Conservation (phyloP, 2,888 invertebrate genomes). For the Drosophila paranaensis region DNA sequence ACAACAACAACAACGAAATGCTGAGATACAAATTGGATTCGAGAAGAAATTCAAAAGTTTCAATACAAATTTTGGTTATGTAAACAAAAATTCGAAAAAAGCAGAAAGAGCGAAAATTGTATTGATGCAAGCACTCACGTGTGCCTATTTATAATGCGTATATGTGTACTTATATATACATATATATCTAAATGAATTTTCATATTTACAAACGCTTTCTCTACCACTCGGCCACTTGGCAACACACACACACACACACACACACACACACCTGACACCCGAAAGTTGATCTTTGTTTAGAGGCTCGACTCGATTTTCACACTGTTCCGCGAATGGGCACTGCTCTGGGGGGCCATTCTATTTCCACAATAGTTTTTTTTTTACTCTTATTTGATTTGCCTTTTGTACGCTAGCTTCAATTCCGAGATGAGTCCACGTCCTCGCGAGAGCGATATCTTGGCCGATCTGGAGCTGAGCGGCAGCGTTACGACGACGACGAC, state of each 20-base stretch:
- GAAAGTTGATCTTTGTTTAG: slow-evolving; percentile 37
- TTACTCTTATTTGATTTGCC: neutral
- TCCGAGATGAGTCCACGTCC: slow-evolving; percentile 61
- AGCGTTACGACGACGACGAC: slow-evolving; percentile 2
- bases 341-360: neutral
- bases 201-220: slow-evolving; percentile 19
- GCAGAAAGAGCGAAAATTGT: slow-evolving; percentile 4
- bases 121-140: slow-evolving; percentile 14
- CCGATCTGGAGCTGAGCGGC: slow-evolving; percentile 51
- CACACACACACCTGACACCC: neutral
- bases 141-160: slow-evolving; percentile 5
- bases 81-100: slow-evolving; percentile 39
- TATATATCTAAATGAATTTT: neutral
- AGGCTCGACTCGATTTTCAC: slow-evolving; percentile 45
- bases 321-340: slow-evolving; percentile 36
- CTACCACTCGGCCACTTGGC: slow-evolving; percentile 4
- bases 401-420: slow-evolving; percentile 4
- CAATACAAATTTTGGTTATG: slow-evolving; percentile 42
- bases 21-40: slow-evolving; percentile 3
- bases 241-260: slow-evolving; percentile 1
- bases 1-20: neutral
- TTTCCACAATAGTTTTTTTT: too few relatives aligned
- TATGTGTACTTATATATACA: neutral
- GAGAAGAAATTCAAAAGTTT: slow-evolving; percentile 11
- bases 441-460: slow-evolving; percentile 45